phyloP scores from a whole-genome alignment of 2,797 vertebrate species.

The Hemibagrus guttatus region DNA sequence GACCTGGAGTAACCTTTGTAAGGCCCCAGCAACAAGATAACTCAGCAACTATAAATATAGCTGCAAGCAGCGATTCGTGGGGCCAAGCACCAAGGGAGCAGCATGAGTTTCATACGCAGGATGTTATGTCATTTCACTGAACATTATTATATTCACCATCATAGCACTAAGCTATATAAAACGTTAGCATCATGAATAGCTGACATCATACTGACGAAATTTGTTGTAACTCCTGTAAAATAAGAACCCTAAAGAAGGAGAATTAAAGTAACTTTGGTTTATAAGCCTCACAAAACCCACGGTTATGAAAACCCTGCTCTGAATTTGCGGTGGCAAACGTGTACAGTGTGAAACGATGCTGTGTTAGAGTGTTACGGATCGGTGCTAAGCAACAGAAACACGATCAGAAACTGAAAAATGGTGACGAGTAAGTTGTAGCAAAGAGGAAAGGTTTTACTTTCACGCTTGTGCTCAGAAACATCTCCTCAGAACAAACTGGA shows the following conservation, averaged over 20 bases:
- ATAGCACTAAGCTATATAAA: too few species aligned
- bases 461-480: too few species aligned
- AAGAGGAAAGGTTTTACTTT: too few species aligned
- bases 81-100: not conserved
- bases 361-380: too few species aligned
- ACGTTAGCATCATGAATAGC: not conserved
- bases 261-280: not conserved
- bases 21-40: not conserved
- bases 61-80: not conserved
- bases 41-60: not conserved
- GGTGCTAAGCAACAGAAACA: too few species aligned
- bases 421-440: too few species aligned
- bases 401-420: too few species aligned
- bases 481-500: too few species aligned
- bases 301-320: too few species aligned
- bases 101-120: too few species aligned
- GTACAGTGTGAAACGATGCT: too few species aligned
- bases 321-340: too few species aligned
- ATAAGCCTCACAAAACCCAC: not conserved
- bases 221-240: not conserved
- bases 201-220: not conserved
- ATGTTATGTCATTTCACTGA: not conserved
- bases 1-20: not conserved
- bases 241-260: not conserved
- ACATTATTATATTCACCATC: not conserved